phyloP scores from a whole-genome alignment of 2,113 vertebrate species.

The Spea bombifrons region DNA sequence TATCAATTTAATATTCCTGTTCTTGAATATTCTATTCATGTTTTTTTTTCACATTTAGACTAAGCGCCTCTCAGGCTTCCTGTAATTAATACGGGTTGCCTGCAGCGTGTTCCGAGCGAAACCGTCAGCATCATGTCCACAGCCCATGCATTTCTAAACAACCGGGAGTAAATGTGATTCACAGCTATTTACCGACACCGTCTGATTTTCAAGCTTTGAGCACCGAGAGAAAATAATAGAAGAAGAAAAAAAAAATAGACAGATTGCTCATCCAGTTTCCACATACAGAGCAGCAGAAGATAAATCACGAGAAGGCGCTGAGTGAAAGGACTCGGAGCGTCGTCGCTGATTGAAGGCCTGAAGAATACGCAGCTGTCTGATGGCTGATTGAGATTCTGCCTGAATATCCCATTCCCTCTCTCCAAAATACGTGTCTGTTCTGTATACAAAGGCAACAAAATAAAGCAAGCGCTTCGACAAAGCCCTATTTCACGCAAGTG shows the following conservation, averaged over 20 bases:
- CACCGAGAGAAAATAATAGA: neutral
- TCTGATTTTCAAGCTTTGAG: neutral
- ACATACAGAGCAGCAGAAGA: slow-evolving; percentile 7
- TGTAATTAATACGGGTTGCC: slow-evolving; percentile 20
- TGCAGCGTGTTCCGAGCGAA: slow-evolving; percentile 13
- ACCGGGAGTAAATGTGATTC: slow-evolving; percentile 26
- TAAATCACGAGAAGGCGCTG: slow-evolving; percentile 2
- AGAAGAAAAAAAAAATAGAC: neutral
- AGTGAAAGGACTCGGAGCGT: neutral
- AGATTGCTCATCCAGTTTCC: slow-evolving; percentile 3
- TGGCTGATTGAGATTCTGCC: too few species aligned
- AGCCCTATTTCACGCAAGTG: too few species aligned
- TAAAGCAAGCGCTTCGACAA: too few species aligned
- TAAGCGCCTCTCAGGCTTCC: neutral
- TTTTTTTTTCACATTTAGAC: neutral
- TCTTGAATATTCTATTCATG: too few species aligned
- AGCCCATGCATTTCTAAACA: neutral
- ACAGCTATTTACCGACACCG: slow-evolving; percentile 10
- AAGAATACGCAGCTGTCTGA: neutral
- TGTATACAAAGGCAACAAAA: too few species aligned
- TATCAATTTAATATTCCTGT: too few species aligned
- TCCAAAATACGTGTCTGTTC: too few species aligned
- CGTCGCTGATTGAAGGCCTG: slow-evolving; percentile 18
- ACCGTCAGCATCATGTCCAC: slow-evolving; percentile 9
- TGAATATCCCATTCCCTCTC: too few species aligned